Evolutionary conservation across 2,797 vertebrate genomes (phyloP), one percentile per base, ranked within the genome.

Genomic region (Salmo trutta): DNA sequence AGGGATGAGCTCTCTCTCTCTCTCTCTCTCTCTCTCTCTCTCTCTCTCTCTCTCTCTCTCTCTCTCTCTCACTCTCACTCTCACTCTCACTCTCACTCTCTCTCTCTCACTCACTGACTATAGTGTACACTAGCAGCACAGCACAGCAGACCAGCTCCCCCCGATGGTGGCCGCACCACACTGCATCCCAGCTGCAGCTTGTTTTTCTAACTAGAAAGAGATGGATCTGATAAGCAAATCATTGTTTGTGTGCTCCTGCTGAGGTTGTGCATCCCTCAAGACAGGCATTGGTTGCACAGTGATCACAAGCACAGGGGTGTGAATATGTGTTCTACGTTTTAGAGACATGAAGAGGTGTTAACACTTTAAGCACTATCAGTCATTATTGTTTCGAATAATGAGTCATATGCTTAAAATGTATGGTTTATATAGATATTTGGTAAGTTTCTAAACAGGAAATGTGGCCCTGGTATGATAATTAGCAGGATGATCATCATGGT

Each of bases 81-180:
- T 1, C 27, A 1, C 27, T 1, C 27, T 29, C 27, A 1, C 27
- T 1, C 27, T 1, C 27, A 1, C 27, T 0, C 27, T 29, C 27
- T 69, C 17, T 14, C 24, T 36, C 52, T 59, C 36, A 16, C 53
- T 70, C 15, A 47, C 29, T 51, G 27, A 51, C 53, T 41, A 41
- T 41, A 41, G 41, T 47, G 41, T 41, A 41, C 41, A 41, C 4
- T 2, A 36, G 6, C 6, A 36, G 1, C 19, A 52, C 71, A 83
- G 72, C 64, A 76, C 54, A 79, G 77, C 83, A 80, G 83, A 82
- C 75, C 74, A 89, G 84, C 90, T 15, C 91, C 92, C 88, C 89
- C 92, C 90, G 65, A 86, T 91, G 93, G 88, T 71, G 24, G 5
- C 41, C 51, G 3, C 27, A 19, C 41, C 0, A 0, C 66, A 86